Base-by-base conservation (phyloP, 2,113 vertebrate genomes). In the Chloroceryle aenea region DNA sequence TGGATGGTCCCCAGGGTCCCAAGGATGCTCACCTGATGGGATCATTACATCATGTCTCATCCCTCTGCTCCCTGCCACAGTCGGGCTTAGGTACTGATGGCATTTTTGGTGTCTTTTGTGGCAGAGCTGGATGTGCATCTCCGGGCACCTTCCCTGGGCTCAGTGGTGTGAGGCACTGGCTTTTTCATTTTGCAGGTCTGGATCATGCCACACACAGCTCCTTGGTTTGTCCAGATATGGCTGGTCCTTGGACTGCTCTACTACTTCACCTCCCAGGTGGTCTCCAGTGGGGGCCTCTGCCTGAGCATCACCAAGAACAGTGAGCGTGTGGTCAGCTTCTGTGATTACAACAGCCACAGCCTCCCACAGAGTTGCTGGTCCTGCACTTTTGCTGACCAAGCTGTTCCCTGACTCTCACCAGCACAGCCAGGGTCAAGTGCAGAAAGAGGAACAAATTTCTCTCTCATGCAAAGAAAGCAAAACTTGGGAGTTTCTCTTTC, bases 391-490 rank as follows among this genome's bases (percentile, higher is more conserved):
- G 66, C 77, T 79, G 81, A 79, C 36, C 19, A 42, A 59, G 71
- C 67, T 69, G 23, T 61, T 94, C 63, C 50, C 16, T 25, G 30
- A 4, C 26, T 2, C 12, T 48, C 26, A 40, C 27, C 34, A 29
- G 48, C 29, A 59, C 38, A 55, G 6, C 17, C n/a, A 20, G 18
- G n/a, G 23, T 13, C 2, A 6, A n/a, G 5, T 0, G 0, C 0
- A 2, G 42, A 48, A 97, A 95, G n/a, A 12, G 89, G 90, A 94
- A 95, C 79, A 62, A 82, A 42, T 22, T 85, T 73, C 45, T 52
- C 17, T 21, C 27, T 74, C 0, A 0, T 4, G 12, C 8, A 26
- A 40, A 64, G 38, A 64, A 42, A 42, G 38, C 14, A 20, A 45
- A 45, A 66, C 40, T 43, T 66, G 63, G 63, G 42, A 30, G 32